A percentile compares a stretch with the other conserved stretches of the same genome.
Conservation (phyloP, 53 echinoderm and acorn worm genomes). For the Crossaster papposus region DNA sequence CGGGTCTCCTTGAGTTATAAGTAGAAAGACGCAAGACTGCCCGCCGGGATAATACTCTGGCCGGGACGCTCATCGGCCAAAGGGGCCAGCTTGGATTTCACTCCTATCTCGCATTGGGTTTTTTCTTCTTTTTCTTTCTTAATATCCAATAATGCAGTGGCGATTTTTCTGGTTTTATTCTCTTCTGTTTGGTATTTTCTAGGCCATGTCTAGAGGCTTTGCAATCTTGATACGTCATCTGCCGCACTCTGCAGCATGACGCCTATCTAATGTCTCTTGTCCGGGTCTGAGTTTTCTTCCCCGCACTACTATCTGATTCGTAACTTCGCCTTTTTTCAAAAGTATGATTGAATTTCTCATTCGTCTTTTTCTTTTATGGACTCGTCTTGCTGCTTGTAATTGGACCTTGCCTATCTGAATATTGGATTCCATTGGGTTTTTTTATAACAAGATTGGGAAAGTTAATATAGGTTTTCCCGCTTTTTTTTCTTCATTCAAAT, state of each 20-base stretch:
- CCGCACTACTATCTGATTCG: neutral
- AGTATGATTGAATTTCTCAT: neutral
- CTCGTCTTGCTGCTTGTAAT: neutral
- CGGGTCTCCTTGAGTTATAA: no score
- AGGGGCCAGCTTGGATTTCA: neutral
- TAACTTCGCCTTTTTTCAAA: neutral
- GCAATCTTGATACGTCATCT: slow-evolving; percentile 27
- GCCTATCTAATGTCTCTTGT: neutral
- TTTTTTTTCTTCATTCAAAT: neutral
- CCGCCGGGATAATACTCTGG: no score
- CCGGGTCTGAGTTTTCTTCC: neutral
- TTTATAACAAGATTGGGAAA: neutral
- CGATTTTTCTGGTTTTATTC: neutral
- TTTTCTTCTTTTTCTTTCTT: neutral
- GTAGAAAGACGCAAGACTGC: no score
- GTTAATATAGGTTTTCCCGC: neutral
- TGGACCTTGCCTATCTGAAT: neutral
- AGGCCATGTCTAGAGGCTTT: neutral
- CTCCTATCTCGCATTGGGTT: neutral
- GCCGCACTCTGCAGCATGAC: neutral
- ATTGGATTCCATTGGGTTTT: neutral
- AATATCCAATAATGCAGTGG: neutral
- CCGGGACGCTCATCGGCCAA: no score
- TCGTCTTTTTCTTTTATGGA: neutral
- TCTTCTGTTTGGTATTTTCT: neutral